Base-by-base conservation (phyloP, 2,113 vertebrate species). In the Nothobranchius furzeri region DNA sequence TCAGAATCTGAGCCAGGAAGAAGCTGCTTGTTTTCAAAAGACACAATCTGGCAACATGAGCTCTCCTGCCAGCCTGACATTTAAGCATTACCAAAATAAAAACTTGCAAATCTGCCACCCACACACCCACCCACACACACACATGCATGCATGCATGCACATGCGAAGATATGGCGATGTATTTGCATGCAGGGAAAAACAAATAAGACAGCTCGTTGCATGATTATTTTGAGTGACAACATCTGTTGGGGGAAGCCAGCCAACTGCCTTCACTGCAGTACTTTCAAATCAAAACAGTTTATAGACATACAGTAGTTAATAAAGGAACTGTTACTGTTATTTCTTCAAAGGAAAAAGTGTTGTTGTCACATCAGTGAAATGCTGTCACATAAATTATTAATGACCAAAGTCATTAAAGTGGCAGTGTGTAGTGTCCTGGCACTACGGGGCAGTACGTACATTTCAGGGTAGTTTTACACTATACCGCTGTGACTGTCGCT, bases 161-260 rank as follows among this genome's bases (percentile, higher is more conserved):
- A 40, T 7, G 7, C 37, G 9, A 7, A 40, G 37, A 9, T 1
- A 40, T 4, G 6, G 37, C 37, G 7, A 40, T 20, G 20, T 20
- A 20, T 20, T 20, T 20, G 37, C 2, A 17, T 20, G 37, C 3
- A 35, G 30, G 20, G 43, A 62, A 62, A 79, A 47, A 64, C 43
- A 36, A 60, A 48, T 30, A 60, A 3, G 35, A 60, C 37, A 55
- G 60, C 70, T 45, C 65, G 51, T 64, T 40, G 43, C 48, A 6
- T 51, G 12, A 42, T 61, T 20, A 73, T 6, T 65, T 55, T 48
- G 46, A 53, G 62, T 60, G 50, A 15, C 64, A 59, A 75, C 64
- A 82, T 72, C 75, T 50, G 30, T 12, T 55, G 68, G 57, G 48
- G 36, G 60, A 62, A 64, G 52, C 48, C 72, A 52, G 25, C 30